Evolutionary conservation across 2,888 invertebrate genomes (phyloP).

Genomic region (Sepiola atlantica): DNA sequence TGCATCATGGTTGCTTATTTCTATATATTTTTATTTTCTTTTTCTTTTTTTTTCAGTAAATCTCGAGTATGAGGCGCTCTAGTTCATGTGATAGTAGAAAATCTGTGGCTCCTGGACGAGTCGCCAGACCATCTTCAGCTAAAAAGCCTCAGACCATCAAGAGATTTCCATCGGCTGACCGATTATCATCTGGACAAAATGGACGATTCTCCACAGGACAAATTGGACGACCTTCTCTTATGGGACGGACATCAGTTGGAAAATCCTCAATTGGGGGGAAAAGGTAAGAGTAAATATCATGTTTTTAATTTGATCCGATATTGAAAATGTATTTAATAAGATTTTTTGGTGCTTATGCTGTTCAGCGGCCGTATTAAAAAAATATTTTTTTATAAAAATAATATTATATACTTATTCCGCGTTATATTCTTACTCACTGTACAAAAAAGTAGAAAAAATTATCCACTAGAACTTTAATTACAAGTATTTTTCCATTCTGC

Average conservation of each 20-base stretch:
- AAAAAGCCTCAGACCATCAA: not conserved
- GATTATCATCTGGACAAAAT: slow-evolving; percentile 24
- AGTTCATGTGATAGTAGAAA: not conserved
- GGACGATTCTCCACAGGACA: not conserved
- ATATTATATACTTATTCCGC: too few species aligned
- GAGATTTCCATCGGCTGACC: slow-evolving; percentile 34
- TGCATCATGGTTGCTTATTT: not conserved
- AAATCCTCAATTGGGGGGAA: not conserved
- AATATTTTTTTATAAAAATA: too few species aligned
- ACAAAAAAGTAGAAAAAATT: not conserved
- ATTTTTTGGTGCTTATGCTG: too few species aligned
- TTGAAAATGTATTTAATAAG: not conserved
- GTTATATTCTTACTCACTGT: too few species aligned
- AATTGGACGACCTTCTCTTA: slow-evolving; percentile 22
- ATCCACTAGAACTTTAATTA: not conserved
- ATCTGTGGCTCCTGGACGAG: slow-evolving; percentile 35
- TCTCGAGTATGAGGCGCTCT: not conserved
- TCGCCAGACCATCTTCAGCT: not conserved
- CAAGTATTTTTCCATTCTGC: too few species aligned
- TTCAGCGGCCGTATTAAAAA: too few species aligned
- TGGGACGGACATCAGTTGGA: slow-evolving; percentile 13
- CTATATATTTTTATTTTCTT: too few species aligned
- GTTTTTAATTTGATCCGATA: not conserved
- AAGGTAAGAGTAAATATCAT: not conserved
- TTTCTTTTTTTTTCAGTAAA: not conserved